These are phyloP conservation scores for Melanostigma gelatinosum DNA, from an alignment of 2,113 vertebrate genomes.

Conservation along the genomic window DNA sequence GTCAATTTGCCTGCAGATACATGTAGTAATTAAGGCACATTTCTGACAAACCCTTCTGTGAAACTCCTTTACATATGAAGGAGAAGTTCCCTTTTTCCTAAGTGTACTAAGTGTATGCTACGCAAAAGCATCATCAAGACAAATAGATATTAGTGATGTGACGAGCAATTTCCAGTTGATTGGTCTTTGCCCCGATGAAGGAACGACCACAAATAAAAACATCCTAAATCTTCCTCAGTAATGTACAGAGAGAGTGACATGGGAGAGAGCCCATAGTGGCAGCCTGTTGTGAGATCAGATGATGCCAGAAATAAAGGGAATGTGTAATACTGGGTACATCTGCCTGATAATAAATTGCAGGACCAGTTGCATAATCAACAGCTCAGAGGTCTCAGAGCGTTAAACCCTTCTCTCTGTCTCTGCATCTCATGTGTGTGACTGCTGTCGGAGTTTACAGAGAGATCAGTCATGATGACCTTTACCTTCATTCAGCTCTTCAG, in stretches of 20 bases:
- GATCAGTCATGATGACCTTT: no score
- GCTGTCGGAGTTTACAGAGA: no score
- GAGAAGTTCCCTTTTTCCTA: neutral
- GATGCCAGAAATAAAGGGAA: no score
- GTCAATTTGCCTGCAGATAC: neutral
- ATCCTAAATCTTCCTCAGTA: neutral
- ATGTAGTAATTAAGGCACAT: neutral
- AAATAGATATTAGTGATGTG: neutral
- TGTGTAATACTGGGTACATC: neutral
- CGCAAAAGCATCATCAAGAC: neutral
- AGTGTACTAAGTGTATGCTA: neutral
- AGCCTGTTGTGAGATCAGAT: no score
- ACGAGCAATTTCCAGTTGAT: neutral
- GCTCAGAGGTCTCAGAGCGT: neutral
- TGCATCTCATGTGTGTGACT: no score
- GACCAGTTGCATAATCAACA: neutral
- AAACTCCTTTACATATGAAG: neutral
- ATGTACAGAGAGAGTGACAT: neutral
- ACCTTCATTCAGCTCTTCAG: neutral
- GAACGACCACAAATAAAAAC: neutral
- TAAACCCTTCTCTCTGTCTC: no score
- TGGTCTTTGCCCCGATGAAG: neutral
- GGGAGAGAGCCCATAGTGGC: no score
- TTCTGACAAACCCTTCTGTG: neutral
- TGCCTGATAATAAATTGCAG: neutral